phyloP scores from a whole-genome alignment of 2,888 invertebrate genomes.

The Hofmannophila pseudospretella region DNA sequence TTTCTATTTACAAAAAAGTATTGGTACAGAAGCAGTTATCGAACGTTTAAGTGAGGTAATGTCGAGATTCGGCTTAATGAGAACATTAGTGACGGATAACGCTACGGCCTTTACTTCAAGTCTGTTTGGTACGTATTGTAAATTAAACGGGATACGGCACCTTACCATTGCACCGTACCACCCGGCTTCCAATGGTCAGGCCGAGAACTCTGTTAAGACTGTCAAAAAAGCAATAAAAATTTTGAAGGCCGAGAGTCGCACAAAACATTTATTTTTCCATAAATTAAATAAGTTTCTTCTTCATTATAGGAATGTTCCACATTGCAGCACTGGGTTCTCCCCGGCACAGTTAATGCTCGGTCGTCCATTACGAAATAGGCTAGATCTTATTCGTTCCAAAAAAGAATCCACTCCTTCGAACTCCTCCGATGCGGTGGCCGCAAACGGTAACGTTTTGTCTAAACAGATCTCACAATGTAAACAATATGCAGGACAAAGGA shows the following conservation, averaged over 20 bases:
- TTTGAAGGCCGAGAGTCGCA: neutral
- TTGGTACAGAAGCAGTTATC: conserved; percentile 6
- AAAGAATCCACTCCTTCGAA: too few relatives aligned
- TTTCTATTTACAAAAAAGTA: conserved; percentile 9
- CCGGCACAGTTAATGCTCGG: neutral
- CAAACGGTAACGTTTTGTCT: too few relatives aligned
- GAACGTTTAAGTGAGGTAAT: conserved; percentile 2
- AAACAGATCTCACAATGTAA: too few relatives aligned
- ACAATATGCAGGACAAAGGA: too few relatives aligned
- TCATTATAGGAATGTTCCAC: neutral
- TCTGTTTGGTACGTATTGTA: conserved; percentile 8
- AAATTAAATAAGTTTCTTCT: neutral
- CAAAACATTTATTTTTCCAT: neutral
- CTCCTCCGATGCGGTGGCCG: too few relatives aligned
- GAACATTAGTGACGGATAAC: conserved; percentile 1
- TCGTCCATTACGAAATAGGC: neutral
- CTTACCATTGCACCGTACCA: conserved; percentile 3
- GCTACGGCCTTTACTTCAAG: conserved; percentile 10
- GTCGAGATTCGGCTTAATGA: conserved; percentile 10
- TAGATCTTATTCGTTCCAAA: neutral
- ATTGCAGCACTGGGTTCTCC: neutral
- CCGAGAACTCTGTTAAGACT: too few relatives aligned
- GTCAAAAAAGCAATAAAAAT: too few relatives aligned
- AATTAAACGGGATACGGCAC: conserved; percentile 8
- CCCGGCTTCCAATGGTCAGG: too few relatives aligned